A percentile compares a stretch with the other conserved stretches of the same genome.
Conservation (phyloP, 1,140 invertebrate species). For the Heliconius eleuchia region DNA sequence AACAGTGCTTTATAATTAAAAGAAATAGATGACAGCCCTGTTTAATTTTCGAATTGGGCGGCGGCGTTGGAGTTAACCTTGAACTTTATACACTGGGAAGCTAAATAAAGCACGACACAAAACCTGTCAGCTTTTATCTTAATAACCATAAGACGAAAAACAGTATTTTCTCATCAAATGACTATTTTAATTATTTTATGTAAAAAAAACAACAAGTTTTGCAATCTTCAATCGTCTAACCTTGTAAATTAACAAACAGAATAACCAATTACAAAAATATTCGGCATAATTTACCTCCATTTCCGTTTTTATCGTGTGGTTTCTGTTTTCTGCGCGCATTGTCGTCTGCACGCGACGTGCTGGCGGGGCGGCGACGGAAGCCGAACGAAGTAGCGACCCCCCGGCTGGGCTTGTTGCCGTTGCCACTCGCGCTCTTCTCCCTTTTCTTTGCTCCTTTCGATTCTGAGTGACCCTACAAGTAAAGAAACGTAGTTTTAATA, state of each 20-base stretch:
- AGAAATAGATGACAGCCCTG: not conserved
- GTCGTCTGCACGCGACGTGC: constrained; percentile 80
- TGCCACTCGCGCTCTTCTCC: constrained; percentile 72
- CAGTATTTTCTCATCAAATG: not conserved
- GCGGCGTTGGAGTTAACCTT: not conserved
- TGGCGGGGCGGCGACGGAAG: constrained; percentile 83
- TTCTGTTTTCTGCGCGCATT: constrained; percentile 65
- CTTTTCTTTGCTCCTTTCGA: constrained; percentile 83
- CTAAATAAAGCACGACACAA: not conserved
- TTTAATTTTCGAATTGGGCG: not conserved
- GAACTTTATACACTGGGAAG: not conserved
- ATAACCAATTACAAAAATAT: not conserved
- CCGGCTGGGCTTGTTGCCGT: constrained; percentile 77
- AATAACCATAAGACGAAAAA: not conserved
- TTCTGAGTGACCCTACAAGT: constrained; percentile 77
- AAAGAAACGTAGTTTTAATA: not conserved
- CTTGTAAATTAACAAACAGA: not conserved
- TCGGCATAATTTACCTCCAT: constrained; percentile 65
- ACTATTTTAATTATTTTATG: not conserved
- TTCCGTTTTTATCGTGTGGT: constrained; percentile 75
- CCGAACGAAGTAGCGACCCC: constrained; percentile 87
- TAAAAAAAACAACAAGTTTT: not conserved
- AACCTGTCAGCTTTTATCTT: not conserved
- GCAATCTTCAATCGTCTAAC: not conserved
- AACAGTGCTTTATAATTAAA: not conserved